Base-by-base conservation (phyloP, 2,113 vertebrate species). In the Neogale vison region DNA sequence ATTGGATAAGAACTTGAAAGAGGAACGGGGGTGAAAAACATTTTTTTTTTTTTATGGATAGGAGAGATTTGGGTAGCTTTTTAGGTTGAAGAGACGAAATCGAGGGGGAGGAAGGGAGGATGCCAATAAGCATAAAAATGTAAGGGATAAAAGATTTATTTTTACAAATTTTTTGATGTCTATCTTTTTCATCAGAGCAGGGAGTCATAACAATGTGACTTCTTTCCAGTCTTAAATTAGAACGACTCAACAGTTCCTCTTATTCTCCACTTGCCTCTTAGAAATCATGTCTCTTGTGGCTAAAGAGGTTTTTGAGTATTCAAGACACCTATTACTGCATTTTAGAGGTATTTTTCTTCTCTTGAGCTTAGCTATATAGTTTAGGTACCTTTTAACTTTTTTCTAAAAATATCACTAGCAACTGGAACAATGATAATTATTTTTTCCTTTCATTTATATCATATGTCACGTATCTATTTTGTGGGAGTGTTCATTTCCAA, bases 221-320 rank as follows among this genome's bases (percentile, higher is more conserved):
- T 95, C 50, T 88, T 76, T 77, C 57, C 31, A 61, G 39, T 77
- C 71, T 97, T 96, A 82, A 90, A 95, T 88, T 90, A 94, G 95
- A 97, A 94, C 18, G 88, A 57, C 34, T 92, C 83, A 85, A 71
- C 29, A 36, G 42, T 39, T 88, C n/a, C 50, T 83, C 29, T 85
- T 50, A 42, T 67, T 72, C 34, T 59, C 63, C 21, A 88, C 15
- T 45, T 88, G 47, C 45, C 50, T 86, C 85, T 88, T 79, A 29
- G 63, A 94, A 90, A 82, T 83, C 88, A 81, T 77, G 4, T 72
- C n/a, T 90, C 94, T 80, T 59, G 50, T 72, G 36, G 65, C 18
- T 36, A 36, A 59, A 95, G 90, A 77, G 77, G 67, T 65, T 88
- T 94, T 72, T 47, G 72, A 92, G 42, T 88, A 36, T 93, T 91